Evolutionary conservation across 2,113 vertebrate species (phyloP), one percentile per base, ranked within the genome.

Genomic region (Podarcis cretensis): DNA sequence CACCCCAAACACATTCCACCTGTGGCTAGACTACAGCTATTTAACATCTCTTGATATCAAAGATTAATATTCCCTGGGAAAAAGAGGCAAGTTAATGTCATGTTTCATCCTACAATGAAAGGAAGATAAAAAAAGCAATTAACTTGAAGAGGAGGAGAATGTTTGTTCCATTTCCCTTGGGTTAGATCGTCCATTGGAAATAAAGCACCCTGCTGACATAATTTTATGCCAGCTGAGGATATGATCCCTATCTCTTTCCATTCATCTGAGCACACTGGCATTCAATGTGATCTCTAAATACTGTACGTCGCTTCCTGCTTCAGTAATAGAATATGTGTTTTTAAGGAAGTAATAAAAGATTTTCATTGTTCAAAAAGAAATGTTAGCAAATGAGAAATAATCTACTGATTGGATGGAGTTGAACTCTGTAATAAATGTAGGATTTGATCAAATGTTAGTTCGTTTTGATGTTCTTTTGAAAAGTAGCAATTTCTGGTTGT

Each of bases 51-150:
- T 82, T 89, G 81, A 68, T 68, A 89, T 68, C 43, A 59, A 89
- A 77, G 59, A 89, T 89, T 83, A 83, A 83, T 83, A 83, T 76
- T 66, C 73, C 83, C 74, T 89, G 37, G 30, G 71, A 5, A 25
- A 66, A 66, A 37, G 35, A 89, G 43, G 23, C 59, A 89, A 83
- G 40, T 54, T 40, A 83, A 89, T 89, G 87, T 77, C 73, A 78
- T 57, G 73, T 88, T 88, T 83, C 81, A 89, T 78, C 81, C 59
- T 37, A 30, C 59, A 89, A 88, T 14, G 40, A 84, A 84, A 9
- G 74, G 48, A 89, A 89, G 87, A 84, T 88, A 59, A 30, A 66
- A 75, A 86, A 89, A 83, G 63, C 81, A 89, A 89, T 89, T 89
- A 89, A 84, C 81, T 83, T 77, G 87, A 84, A 89, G 75, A 69